Conservation (phyloP, 2,797 vertebrate genomes). For the Antrozous pallidus region DNA sequence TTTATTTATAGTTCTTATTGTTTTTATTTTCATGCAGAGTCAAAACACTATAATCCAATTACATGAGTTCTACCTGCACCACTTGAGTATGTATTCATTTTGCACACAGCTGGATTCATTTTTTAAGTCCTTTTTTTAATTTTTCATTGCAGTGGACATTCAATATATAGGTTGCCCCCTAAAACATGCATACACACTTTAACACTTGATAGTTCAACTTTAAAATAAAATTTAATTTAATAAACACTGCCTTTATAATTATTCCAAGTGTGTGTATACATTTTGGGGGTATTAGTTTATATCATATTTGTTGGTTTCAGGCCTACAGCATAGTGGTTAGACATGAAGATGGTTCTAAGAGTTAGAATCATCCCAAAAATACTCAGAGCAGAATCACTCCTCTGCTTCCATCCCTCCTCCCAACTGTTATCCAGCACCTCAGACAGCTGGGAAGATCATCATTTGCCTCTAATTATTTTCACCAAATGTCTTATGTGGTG, state of each 20-base stretch:
- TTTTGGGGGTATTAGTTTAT: too few species aligned
- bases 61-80: background rate
- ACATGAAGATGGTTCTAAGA: background rate
- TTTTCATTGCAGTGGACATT: background rate
- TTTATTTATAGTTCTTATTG: background rate
- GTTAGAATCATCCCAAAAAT: background rate
- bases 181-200: too few species aligned
- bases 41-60: background rate
- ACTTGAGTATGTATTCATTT: background rate
- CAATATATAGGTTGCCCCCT: too few species aligned
- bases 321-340: background rate
- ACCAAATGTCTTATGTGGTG: background rate
- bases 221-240: too few species aligned
- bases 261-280: too few species aligned
- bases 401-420: background rate
- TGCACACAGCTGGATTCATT: background rate
- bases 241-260: too few species aligned
- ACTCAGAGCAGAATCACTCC: background rate
- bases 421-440: background rate
- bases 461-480: background rate
- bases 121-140: background rate
- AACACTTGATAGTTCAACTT: too few species aligned
- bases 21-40: background rate
- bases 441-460: background rate
- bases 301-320: background rate